These are phyloP conservation scores for Eupeodes latifasciatus DNA, from an alignment of 2,888 invertebrate species.

Conservation along the genomic window DNA sequence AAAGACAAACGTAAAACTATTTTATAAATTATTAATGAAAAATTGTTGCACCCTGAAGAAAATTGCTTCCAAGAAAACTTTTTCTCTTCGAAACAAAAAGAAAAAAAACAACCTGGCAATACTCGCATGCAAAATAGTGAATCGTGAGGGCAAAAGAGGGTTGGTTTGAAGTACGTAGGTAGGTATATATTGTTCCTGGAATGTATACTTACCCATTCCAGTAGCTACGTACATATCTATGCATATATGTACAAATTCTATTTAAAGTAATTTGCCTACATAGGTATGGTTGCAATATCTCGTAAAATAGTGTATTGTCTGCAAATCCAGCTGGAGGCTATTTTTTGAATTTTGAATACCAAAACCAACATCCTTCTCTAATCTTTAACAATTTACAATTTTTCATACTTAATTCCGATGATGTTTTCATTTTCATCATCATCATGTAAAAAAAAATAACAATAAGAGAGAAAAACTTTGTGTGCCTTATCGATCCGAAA, in stretches of 20 bases:
- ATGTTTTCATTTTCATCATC: slow-evolving; percentile 44
- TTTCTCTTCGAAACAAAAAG: not conserved
- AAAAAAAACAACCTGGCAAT: not conserved
- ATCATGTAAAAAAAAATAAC: not conserved
- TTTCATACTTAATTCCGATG: not conserved
- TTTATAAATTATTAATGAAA: slow-evolving; percentile 48
- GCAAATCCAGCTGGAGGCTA: slow-evolving; percentile 46
- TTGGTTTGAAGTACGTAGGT: not conserved
- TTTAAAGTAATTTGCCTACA: slow-evolving; percentile 28
- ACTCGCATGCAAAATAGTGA: not conserved
- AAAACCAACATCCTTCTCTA: slow-evolving; percentile 1
- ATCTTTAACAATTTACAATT: not conserved
- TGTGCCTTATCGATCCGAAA: slow-evolving; percentile 32
- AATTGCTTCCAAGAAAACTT: slow-evolving; percentile 24
- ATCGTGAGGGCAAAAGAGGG: not conserved
- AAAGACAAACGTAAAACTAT: slow-evolving; percentile 17
- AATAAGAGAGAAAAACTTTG: not conserved
- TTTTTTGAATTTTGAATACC: not conserved
- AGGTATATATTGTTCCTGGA: not conserved
- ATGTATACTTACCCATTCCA: not conserved
- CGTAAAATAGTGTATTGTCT: slow-evolving; percentile 33
- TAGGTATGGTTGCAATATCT: slow-evolving; percentile 26
- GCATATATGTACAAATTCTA: slow-evolving; percentile 34
- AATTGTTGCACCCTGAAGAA: slow-evolving; percentile 44
- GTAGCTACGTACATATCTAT: not conserved